These are phyloP conservation scores for Meloidogyne exigua DNA, from an alignment of 1,140 invertebrate species.

Conservation along the genomic window DNA sequence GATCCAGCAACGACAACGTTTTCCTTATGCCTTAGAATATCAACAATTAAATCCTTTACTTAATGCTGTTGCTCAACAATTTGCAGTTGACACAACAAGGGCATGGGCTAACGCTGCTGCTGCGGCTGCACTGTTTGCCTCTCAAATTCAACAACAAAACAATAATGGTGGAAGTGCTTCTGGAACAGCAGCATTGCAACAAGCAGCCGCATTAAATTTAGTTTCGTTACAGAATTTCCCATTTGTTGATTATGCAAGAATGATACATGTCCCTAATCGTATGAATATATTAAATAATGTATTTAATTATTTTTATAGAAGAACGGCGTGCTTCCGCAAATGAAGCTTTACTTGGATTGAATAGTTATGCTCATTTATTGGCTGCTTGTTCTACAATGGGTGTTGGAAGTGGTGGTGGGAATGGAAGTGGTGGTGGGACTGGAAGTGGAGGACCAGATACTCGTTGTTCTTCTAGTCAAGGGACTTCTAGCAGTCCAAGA, in stretches of 20 bases:
- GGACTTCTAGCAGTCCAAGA: slow-evolving; percentile 7
- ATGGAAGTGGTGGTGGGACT: slow-evolving; percentile 8
- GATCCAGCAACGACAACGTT: slow-evolving; percentile 15
- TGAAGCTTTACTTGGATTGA: slow-evolving; percentile 53
- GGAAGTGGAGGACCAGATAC: slow-evolving; percentile 11
- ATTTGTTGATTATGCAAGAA: slow-evolving; percentile 35
- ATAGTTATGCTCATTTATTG: slow-evolving; percentile 50
- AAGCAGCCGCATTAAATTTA: slow-evolving; percentile 34
- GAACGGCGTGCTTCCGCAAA: slow-evolving; percentile 59
- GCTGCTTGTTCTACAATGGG: slow-evolving; percentile 51
- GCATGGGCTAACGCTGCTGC: slow-evolving; percentile 45
- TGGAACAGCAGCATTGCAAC: slow-evolving; percentile 31
- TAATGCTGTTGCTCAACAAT: slow-evolving; percentile 39
- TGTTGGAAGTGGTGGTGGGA: slow-evolving; percentile 22
- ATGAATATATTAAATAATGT: slow-evolving; percentile 21
- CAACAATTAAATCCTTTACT: slow-evolving; percentile 31
- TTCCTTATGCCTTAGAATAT: slow-evolving; percentile 12
- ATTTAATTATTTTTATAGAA: slow-evolving; percentile 41
- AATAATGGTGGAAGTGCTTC: slow-evolving; percentile 4
- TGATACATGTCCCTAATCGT: slow-evolving; percentile 41
- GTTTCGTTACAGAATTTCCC: slow-evolving; percentile 40
- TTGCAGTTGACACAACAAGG: slow-evolving; percentile 39
- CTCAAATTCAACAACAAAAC: slow-evolving; percentile 31
- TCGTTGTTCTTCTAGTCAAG: slow-evolving; percentile 25
- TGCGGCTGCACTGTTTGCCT: slow-evolving; percentile 35